These are phyloP conservation scores for Hyles lineata DNA, from an alignment of 2,888 invertebrate genomes.

Conservation along the genomic window DNA sequence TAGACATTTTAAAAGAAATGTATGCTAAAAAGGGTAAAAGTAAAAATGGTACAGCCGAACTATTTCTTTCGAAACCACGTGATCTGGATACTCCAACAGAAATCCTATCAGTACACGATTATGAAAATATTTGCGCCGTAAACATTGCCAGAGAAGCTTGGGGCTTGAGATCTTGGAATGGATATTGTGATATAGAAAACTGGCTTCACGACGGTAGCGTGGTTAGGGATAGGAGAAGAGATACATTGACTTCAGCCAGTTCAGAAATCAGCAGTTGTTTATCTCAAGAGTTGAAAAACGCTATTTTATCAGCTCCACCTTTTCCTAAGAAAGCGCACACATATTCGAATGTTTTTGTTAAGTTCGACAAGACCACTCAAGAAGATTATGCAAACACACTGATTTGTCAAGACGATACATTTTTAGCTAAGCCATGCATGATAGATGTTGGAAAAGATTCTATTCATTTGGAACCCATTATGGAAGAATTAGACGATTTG, in stretches of 20 bases:
- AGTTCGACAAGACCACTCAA: constrained; percentile 72
- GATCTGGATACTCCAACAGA: constrained; percentile 84
- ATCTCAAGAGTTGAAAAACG: constrained; percentile 77
- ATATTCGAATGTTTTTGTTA: constrained; percentile 79
- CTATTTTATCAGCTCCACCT: constrained; percentile 73
- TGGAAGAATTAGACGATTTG: constrained; percentile 85
- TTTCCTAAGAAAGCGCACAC: constrained; percentile 76
- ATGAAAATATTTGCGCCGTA: constrained; percentile 87
- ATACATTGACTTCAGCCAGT: constrained; percentile 84
- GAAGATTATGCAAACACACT: constrained; percentile 84
- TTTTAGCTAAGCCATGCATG: constrained; percentile 84
- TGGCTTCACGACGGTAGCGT: constrained; percentile 87
- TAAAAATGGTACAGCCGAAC: constrained; percentile 65
- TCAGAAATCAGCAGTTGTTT: constrained; percentile 83
- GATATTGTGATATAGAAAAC: constrained; percentile 87
- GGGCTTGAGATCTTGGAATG: constrained; percentile 87
- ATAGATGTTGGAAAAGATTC: constrained; percentile 81
- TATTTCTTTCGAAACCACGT: constrained; percentile 71
- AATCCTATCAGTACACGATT: constrained; percentile 86
- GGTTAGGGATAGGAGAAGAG: constrained; percentile 84
- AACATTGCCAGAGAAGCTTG: constrained; percentile 87
- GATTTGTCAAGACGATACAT: constrained; percentile 80
- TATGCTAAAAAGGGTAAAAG: constrained; percentile 79
- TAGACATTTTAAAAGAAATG: constrained; percentile 83
- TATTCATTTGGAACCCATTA: constrained; percentile 81